A percentile compares a stretch with the other conserved stretches of the same genome.
These are phyloP conservation scores for Sardinella longiceps DNA, from an alignment of 2,797 vertebrate genomes.

Conservation along the genomic window DNA sequence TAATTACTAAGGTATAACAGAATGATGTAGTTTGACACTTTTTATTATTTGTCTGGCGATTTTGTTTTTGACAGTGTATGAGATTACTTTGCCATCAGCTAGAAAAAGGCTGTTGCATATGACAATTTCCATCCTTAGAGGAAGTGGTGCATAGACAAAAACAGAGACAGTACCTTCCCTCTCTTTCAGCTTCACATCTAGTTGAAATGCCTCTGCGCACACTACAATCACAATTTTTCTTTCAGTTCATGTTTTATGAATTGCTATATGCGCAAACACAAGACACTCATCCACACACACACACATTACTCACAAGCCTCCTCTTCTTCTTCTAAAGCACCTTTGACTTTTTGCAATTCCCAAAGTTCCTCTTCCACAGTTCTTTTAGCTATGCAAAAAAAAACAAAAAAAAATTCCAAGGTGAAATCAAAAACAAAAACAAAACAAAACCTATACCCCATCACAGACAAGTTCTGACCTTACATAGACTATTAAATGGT, in stretches of 20 bases:
- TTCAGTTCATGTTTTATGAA: background rate
- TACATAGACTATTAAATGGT: background rate
- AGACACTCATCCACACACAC: background rate
- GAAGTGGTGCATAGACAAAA: background rate
- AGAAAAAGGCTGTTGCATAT: background rate
- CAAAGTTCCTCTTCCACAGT: slow-evolving; percentile 60
- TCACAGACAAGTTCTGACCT: background rate
- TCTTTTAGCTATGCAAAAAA: slow-evolving; percentile 46
- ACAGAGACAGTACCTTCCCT: slow-evolving; percentile 69
- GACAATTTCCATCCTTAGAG: background rate
- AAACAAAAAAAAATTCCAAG: background rate
- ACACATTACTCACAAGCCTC: slow-evolving; percentile 61
- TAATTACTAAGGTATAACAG: too few species aligned
- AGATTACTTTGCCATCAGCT: background rate
- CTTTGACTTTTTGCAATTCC: slow-evolving; percentile 37
- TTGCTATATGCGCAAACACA: background rate
- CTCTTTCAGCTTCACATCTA: slow-evolving; percentile 65
- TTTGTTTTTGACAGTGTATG: background rate
- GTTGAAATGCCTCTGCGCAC: slow-evolving; percentile 56
- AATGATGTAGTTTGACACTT: too few species aligned
- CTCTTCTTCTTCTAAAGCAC: slow-evolving; percentile 59
- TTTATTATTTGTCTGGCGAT: background rate
- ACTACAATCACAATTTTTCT: slow-evolving; percentile 59
- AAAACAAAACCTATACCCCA: too few species aligned
- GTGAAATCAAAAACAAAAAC: background rate